Conservation (phyloP, 1,140 invertebrate genomes). For the Spodoptera frugiperda region DNA sequence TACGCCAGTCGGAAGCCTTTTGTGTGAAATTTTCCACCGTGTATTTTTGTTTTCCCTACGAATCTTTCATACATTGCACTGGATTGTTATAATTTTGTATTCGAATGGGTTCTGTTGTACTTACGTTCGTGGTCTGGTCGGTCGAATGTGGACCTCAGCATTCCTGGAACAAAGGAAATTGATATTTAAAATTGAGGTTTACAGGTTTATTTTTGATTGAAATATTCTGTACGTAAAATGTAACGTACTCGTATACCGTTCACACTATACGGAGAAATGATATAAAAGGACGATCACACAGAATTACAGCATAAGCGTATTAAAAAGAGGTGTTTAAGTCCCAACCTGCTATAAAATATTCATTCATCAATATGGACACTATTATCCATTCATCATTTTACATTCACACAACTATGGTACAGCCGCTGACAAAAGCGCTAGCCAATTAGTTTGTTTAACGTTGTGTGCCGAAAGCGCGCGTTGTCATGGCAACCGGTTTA, state of each 20-base stretch:
- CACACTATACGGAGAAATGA: not conserved
- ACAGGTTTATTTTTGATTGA: not conserved
- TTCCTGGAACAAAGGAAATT: constrained; percentile 73
- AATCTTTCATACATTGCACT: constrained; percentile 18
- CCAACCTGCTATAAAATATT: constrained; percentile 43
- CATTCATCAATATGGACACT: constrained; percentile 58
- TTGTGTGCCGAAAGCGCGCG: constrained; percentile 52
- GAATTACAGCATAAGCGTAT: not conserved
- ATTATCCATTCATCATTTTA: constrained; percentile 53
- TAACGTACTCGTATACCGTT: not conserved
- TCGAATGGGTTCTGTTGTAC: constrained; percentile 51
- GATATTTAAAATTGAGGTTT: constrained; percentile 19
- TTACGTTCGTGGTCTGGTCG: constrained; percentile 84
- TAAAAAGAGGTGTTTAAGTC: constrained; percentile 11
- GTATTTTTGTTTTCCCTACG: constrained; percentile 6
- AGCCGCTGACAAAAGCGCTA: constrained; percentile 63
- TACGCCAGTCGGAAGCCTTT: constrained; percentile 16
- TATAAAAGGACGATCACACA: not conserved
- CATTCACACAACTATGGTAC: constrained; percentile 51
- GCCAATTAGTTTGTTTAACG: constrained; percentile 78
- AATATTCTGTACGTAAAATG: too few relatives aligned
- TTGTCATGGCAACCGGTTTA: constrained; percentile 70
- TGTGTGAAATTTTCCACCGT: constrained; percentile 28
- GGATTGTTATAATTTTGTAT: constrained; percentile 4
- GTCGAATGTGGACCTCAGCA: constrained; percentile 83